A percentile compares a stretch with the other conserved stretches of the same genome.
Evolutionary conservation across 2,888 invertebrate species (phyloP).

Genomic region (Cenopis cana): DNA sequence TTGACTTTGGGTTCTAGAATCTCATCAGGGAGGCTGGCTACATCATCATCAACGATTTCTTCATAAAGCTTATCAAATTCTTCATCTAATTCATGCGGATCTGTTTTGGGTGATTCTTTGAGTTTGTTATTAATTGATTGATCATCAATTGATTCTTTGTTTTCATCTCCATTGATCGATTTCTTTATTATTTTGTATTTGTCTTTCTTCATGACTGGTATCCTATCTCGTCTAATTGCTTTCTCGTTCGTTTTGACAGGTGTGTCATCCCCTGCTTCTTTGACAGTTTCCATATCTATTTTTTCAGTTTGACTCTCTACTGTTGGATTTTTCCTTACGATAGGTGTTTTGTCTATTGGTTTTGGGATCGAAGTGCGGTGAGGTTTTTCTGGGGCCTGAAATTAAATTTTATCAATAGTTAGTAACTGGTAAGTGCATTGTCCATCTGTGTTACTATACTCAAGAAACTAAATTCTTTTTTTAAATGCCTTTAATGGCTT

Average conservation of each 20-base stretch:
- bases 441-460: too few species aligned
- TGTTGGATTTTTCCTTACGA: conserved; percentile 33
- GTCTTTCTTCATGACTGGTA: conserved; percentile 27
- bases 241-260: conserved; percentile 7
- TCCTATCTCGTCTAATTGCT: conserved; percentile 1
- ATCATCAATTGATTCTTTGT: not conserved
- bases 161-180: not conserved
- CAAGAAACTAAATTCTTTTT: too few species aligned
- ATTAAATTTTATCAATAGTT: too few species aligned
- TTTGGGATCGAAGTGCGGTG: conserved; percentile 59
- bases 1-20: conserved; percentile 60
- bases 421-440: too few species aligned
- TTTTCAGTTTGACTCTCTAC: conserved; percentile 25
- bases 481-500: too few species aligned
- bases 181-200: conserved; percentile 17
- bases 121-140: conserved; percentile 6
- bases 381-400: conserved; percentile 45
- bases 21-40: conserved; percentile 52
- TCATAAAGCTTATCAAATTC: conserved; percentile 77
- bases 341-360: conserved; percentile 49
- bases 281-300: not conserved
- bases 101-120: conserved; percentile 9
- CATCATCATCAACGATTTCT: conserved; percentile 60
- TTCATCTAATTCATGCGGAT: conserved; percentile 57
- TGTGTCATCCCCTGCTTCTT: not conserved